A percentile compares a stretch with the other conserved stretches of the same genome.
These are phyloP conservation scores for Apeira syringaria DNA, from an alignment of 2,888 invertebrate genomes.

Conservation along the genomic window DNA sequence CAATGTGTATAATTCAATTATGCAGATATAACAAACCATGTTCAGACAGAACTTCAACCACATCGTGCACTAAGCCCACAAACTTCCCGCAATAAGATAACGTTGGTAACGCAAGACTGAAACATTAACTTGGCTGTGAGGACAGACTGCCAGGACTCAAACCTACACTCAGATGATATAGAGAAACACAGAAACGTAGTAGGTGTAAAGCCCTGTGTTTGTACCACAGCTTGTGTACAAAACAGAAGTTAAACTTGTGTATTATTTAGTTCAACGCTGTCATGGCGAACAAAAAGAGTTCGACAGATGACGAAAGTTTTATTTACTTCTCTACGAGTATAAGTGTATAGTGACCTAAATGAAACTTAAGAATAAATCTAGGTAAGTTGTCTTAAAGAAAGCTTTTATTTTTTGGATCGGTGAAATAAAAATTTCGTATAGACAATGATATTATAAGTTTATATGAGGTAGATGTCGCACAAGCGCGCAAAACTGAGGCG, in stretches of 20 bases:
- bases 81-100: slow-evolving; percentile 8
- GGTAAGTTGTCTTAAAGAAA: too few species aligned
- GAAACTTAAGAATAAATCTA: too few species aligned
- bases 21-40: slow-evolving; percentile 1
- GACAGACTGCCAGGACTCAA: neutral
- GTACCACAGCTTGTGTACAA: neutral
- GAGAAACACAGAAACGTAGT: neutral
- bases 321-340: too few species aligned
- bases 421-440: too few species aligned
- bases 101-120: neutral
- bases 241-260: neutral
- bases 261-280: too few species aligned
- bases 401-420: too few species aligned
- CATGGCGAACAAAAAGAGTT: too few species aligned
- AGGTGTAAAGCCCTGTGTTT: neutral
- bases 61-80: slow-evolving; percentile 10
- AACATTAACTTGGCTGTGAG: neutral
- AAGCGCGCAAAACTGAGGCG: too few species aligned
- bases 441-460: too few species aligned
- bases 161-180: neutral
- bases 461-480: too few species aligned
- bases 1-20: neutral
- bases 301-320: too few species aligned
- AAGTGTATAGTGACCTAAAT: too few species aligned
- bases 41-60: slow-evolving; percentile 4